phyloP scores from a whole-genome alignment of 2,113 vertebrate genomes.

The Albula goreensis region DNA sequence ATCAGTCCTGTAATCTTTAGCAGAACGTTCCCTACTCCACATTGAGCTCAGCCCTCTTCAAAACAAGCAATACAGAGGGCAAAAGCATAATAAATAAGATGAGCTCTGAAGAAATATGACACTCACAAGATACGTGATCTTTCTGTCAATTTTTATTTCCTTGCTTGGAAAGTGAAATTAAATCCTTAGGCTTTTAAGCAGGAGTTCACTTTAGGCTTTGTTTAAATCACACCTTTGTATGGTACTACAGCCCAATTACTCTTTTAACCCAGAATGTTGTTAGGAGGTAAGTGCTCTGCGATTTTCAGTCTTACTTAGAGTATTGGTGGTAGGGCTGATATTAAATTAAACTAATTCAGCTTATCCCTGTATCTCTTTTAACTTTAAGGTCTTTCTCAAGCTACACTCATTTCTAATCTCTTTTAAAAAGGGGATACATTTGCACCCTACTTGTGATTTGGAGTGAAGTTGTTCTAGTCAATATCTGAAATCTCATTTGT shows the following conservation, averaged over 20 bases:
- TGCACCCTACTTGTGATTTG: not conserved
- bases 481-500: constrained; percentile 7
- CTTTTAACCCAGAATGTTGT: not conserved
- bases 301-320: not conserved
- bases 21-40: too few relatives aligned
- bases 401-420: not conserved
- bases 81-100: not conserved
- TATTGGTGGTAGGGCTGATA: not conserved
- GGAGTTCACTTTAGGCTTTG: not conserved
- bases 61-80: not conserved
- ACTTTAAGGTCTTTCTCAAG: not conserved
- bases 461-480: not conserved
- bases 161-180: not conserved
- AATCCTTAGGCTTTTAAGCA: not conserved
- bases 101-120: not conserved
- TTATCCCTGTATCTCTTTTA: not conserved
- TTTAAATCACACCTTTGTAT: not conserved
- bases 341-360: not conserved
- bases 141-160: not conserved
- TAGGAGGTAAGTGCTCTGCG: not conserved
- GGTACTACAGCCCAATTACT: not conserved
- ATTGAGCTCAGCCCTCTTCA: not conserved
- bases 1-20: too few relatives aligned
- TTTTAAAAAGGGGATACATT: not conserved
- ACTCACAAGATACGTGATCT: not conserved